phyloP scores from a whole-genome alignment of 1,140 invertebrate genomes.

The Drosophila pandora region DNA sequence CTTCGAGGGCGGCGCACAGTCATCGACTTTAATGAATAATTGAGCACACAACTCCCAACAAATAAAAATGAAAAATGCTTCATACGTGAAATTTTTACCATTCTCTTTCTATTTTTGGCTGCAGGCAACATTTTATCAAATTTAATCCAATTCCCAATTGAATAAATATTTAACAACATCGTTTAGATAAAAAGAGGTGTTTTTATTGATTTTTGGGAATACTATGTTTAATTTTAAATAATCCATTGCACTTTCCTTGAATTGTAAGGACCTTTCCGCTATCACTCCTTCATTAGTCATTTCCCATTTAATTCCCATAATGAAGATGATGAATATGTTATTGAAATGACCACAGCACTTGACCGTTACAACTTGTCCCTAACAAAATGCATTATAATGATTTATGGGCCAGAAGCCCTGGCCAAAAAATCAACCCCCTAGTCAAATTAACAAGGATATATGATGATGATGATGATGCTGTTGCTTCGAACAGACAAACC shows the following conservation, averaged over 20 bases:
- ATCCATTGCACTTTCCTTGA: background rate
- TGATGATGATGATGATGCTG: conserved; percentile 73
- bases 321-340: conserved; percentile 60
- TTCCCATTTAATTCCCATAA: conserved; percentile 10
- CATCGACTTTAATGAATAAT: conserved; percentile 76
- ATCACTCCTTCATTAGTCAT: background rate
- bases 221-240: background rate
- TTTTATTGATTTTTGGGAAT: conserved; percentile 5
- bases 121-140: background rate
- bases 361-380: conserved; percentile 55
- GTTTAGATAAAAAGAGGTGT: conserved; percentile 7
- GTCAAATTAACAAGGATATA: conserved; percentile 78
- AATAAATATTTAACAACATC: conserved; percentile 24
- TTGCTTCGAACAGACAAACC: conserved; percentile 28
- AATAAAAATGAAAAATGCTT: conserved; percentile 32
- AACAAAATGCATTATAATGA: conserved; percentile 76
- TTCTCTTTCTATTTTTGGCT: conserved; percentile 8
- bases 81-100: conserved; percentile 1
- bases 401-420: conserved; percentile 46
- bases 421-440: conserved; percentile 52
- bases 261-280: background rate
- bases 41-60: conserved; percentile 55
- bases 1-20: conserved; percentile 40
- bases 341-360: conserved; percentile 62
- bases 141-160: background rate